phyloP scores from a whole-genome alignment of 2,888 invertebrate species.

The Eucriotettix oculatus region DNA sequence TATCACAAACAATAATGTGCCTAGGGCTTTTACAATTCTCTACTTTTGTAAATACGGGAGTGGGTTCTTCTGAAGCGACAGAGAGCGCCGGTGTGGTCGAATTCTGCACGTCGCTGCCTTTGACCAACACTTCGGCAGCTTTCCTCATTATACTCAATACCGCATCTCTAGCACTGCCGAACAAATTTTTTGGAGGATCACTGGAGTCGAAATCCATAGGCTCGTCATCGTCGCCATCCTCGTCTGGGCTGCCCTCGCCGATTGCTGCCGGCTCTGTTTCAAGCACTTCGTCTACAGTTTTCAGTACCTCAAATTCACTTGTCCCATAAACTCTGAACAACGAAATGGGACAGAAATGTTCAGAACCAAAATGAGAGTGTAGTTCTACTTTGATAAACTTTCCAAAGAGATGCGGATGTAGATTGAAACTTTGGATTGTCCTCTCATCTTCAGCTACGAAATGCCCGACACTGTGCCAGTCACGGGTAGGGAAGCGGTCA shows the following conservation, averaged over 20 bases:
- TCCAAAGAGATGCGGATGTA: slow-evolving; percentile 39
- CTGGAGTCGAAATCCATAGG: slow-evolving; percentile 18
- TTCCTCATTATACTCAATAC: slow-evolving; percentile 85
- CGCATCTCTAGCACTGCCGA: slow-evolving; percentile 77
- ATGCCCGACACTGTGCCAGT: slow-evolving; percentile 79
- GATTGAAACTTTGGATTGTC: slow-evolving; percentile 68
- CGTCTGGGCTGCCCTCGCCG: slow-evolving; percentile 26
- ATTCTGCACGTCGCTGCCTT: slow-evolving; percentile 36
- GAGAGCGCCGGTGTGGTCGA: neutral
- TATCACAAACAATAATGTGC: slow-evolving; percentile 54
- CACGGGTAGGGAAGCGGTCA: slow-evolving; percentile 77
- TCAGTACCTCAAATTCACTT: slow-evolving; percentile 78
- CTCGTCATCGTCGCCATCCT: slow-evolving; percentile 16
- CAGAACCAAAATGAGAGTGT: slow-evolving; percentile 84
- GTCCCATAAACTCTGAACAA: slow-evolving; percentile 86
- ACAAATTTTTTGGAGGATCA: slow-evolving; percentile 49
- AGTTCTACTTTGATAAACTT: slow-evolving; percentile 42
- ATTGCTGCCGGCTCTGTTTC: slow-evolving; percentile 28
- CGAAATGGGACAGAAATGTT: slow-evolving; percentile 97
- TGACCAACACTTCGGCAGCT: slow-evolving; percentile 71
- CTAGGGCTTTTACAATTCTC: slow-evolving; percentile 49
- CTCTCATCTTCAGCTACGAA: slow-evolving; percentile 78
- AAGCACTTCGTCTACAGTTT: slow-evolving; percentile 58
- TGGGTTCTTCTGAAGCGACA: neutral
- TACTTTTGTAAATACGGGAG: neutral